Conservation (phyloP, 2,888 invertebrate species). For the Sinopyrophorus schimmeli region DNA sequence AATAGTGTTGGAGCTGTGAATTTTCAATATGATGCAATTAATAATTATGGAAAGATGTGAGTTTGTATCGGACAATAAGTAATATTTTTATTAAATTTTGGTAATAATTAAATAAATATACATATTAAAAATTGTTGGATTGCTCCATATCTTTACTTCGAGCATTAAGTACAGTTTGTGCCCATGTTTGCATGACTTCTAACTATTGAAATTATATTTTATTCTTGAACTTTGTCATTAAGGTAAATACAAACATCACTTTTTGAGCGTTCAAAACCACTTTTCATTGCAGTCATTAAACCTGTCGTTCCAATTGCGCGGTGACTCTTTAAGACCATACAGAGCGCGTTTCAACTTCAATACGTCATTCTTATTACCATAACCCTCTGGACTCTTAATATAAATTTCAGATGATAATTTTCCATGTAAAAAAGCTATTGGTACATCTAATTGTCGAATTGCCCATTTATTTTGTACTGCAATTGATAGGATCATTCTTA, state of each 20-base stretch:
- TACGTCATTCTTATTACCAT: background rate
- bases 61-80: too few relatives aligned
- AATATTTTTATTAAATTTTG: too few relatives aligned
- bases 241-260: slow-evolving; percentile 2
- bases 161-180: too few relatives aligned
- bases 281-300: background rate
- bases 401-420: slow-evolving; percentile 8
- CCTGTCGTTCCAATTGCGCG: background rate
- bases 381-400: slow-evolving; percentile 4
- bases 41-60: too few relatives aligned
- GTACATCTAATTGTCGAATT: slow-evolving; percentile 20
- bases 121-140: too few relatives aligned
- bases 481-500: slow-evolving; percentile 2
- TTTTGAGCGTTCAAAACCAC: background rate
- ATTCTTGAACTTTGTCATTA: too few relatives aligned
- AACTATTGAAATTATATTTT: too few relatives aligned
- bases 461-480: slow-evolving; percentile 14
- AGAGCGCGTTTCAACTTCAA: background rate
- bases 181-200: too few relatives aligned
- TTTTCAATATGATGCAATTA: too few relatives aligned
- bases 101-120: too few relatives aligned
- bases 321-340: slow-evolving; percentile 1
- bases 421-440: slow-evolving; percentile 24
- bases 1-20: too few relatives aligned
- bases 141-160: too few relatives aligned